Conservation (phyloP, 2,797 vertebrate genomes). For the Nannoperca obscura region DNA sequence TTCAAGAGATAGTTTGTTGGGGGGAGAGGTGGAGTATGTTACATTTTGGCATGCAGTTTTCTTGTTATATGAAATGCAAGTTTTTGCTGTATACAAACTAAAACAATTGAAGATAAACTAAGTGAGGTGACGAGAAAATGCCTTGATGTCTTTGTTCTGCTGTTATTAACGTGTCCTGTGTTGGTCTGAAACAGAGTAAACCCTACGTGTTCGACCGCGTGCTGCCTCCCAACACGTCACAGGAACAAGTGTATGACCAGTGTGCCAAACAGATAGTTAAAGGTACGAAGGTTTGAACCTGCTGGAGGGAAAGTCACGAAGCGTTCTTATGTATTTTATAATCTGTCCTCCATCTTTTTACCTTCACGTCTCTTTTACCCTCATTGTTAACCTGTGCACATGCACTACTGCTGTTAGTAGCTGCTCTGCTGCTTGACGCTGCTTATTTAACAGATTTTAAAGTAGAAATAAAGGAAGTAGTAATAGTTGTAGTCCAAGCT, state of each 20-base stretch:
- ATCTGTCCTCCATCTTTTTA: not conserved
- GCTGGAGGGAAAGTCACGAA: no score
- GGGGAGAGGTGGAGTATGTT: not conserved
- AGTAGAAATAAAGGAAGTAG: not conserved
- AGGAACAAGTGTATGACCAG: constrained; percentile 92
- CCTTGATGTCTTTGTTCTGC: not conserved
- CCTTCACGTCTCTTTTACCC: not conserved
- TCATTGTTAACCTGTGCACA: not conserved
- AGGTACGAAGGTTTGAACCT: constrained; percentile 79
- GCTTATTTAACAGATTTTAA: not conserved
- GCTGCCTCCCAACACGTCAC: constrained; percentile 89
- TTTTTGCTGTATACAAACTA: not conserved
- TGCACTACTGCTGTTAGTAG: not conserved
- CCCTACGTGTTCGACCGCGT: constrained; percentile 92
- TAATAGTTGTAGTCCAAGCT: not conserved
- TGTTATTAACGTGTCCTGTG: constrained; percentile 1
- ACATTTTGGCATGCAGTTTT: not conserved
- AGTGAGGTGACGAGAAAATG: not conserved
- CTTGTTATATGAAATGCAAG: not conserved
- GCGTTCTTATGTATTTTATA: not conserved
- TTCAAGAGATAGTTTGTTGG: not conserved
- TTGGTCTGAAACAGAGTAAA: constrained; percentile 86
- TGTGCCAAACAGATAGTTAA: constrained; percentile 95
- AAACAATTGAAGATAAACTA: not conserved
- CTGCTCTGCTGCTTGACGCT: not conserved